These are phyloP conservation scores for Heliornis fulica DNA, from an alignment of 2,113 vertebrate genomes.

Conservation along the genomic window DNA sequence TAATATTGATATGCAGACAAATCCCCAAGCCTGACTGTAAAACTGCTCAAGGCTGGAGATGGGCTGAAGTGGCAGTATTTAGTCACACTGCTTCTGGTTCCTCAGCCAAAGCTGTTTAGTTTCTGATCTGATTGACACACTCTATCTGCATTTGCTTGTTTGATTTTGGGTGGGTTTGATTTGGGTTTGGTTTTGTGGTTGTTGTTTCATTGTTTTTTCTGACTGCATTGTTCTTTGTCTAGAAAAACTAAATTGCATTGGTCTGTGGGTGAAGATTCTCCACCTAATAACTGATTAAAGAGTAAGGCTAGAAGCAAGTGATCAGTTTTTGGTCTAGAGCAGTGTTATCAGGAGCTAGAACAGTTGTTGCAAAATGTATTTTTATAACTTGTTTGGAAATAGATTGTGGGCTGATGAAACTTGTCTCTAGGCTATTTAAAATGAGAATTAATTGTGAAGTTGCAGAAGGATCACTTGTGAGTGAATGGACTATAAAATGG, in stretches of 20 bases:
- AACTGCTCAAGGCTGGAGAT: not conserved
- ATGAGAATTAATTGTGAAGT: not conserved
- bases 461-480: not conserved
- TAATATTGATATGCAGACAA: slow-evolving; percentile 40
- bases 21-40: slow-evolving; percentile 33
- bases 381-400: not conserved
- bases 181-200: too few relatives aligned
- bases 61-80: not conserved
- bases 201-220: not conserved
- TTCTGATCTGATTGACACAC: not conserved
- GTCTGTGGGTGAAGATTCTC: not conserved
- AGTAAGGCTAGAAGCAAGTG: not conserved
- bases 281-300: not conserved
- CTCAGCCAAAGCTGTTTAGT: not conserved
- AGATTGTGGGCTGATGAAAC: not conserved
- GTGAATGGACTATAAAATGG: not conserved
- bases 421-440: not conserved
- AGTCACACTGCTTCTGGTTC: not conserved
- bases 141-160: not conserved
- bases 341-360: not conserved
- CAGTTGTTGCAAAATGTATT: not conserved
- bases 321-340: not conserved
- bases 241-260: not conserved
- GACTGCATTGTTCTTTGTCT: not conserved
- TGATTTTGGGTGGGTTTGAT: too few relatives aligned